phyloP scores from a whole-genome alignment of 2,888 invertebrate genomes.

The Lithophane socia region DNA sequence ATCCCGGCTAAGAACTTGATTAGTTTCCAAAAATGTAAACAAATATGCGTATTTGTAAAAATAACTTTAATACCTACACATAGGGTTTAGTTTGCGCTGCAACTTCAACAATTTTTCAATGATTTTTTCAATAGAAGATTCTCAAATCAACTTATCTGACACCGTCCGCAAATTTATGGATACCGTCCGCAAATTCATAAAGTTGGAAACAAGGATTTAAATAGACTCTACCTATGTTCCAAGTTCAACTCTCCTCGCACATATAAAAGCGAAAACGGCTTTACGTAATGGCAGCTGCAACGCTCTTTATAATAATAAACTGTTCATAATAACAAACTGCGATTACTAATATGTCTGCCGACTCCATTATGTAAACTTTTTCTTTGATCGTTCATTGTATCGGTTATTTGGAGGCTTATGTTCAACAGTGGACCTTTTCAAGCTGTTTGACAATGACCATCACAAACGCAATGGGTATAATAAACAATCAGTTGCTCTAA shows the following conservation, averaged over 20 bases:
- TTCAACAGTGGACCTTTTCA: slow-evolving; percentile 16
- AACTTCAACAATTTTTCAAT: not conserved
- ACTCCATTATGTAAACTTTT: slow-evolving; percentile 1
- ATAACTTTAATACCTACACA: not conserved
- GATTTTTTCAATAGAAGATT: not conserved
- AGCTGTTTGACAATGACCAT: not conserved
- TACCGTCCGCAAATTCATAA: too few species aligned
- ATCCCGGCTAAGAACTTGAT: not conserved
- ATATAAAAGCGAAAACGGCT: not conserved
- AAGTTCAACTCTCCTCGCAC: not conserved
- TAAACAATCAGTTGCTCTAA: not conserved
- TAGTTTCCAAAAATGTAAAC: not conserved
- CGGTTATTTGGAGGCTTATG: slow-evolving; percentile 11
- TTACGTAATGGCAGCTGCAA: not conserved
- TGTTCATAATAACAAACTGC: slow-evolving; percentile 23
- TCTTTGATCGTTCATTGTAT: slow-evolving; percentile 11
- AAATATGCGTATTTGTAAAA: not conserved
- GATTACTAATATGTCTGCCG: slow-evolving; percentile 9
- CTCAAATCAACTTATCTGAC: not conserved
- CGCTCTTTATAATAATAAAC: not conserved
- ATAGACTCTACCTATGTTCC: not conserved
- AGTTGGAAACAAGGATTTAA: not conserved
- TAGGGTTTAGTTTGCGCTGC: not conserved
- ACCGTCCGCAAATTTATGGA: too few species aligned
- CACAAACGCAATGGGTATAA: not conserved